Conservation (phyloP, 2,797 vertebrate genomes). For the Menidia menidia region DNA sequence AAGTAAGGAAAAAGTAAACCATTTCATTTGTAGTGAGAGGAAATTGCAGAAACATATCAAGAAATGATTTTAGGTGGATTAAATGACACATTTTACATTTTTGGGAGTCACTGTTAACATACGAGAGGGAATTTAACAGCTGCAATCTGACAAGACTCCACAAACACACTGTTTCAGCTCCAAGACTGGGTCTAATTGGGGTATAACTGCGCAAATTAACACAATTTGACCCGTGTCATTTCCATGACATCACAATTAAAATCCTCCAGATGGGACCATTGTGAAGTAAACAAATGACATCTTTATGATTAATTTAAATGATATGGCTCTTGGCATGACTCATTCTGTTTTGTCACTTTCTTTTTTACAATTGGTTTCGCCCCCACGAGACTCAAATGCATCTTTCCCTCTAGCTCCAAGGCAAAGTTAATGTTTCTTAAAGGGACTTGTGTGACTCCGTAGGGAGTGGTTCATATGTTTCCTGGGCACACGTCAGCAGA, state of each 20-base stretch:
- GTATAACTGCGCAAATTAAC: not conserved
- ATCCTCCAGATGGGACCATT: conserved; percentile 39
- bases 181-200: not conserved
- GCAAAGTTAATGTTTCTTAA: too few relatives aligned
- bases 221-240: conserved; percentile 39
- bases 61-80: not conserved
- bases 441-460: too few relatives aligned
- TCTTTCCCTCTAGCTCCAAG: conserved; percentile 9
- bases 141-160: not conserved
- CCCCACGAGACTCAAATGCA: conserved; percentile 30
- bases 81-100: too few relatives aligned
- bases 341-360: conserved; percentile 29
- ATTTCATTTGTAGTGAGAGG: not conserved
- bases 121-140: conserved; percentile 29
- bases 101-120: conserved; percentile 27
- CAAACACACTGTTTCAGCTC: conserved; percentile 3
- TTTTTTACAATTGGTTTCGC: conserved; percentile 23
- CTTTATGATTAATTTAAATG: conserved; percentile 57
- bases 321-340: conserved; percentile 47
- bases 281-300: conserved; percentile 34
- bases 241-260: conserved; percentile 51
- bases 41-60: conserved; percentile 1
- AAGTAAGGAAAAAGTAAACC: not conserved
- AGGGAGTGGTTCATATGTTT: too few relatives aligned
- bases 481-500: too few relatives aligned